Evolutionary conservation across 2,888 invertebrate species (phyloP), one percentile per base, ranked within the genome.

Genomic region (Drosophila macrospina): DNA sequence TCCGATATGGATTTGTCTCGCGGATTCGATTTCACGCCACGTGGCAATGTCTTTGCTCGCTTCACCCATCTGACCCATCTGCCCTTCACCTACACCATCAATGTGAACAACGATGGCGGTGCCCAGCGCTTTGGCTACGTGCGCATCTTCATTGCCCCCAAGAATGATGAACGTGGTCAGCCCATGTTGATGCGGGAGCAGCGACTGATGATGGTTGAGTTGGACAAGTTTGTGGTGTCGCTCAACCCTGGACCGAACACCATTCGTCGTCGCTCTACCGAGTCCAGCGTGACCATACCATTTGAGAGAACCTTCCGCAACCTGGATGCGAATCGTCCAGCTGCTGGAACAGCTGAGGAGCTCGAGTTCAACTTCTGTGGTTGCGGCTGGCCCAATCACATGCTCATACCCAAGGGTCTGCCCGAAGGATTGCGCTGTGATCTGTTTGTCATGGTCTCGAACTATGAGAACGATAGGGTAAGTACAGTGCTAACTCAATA

Each of bases 361-460:
- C 92, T 92, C 0, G 92, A 93, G 69, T 96, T 96, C 92, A 96
- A 96, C 93, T 96, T 96, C 94, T 97, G 97, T 92, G 97, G 97
- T 68, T 97, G 97, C 88, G 97, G 97, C 63, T 97, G 97, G 96
- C 97, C 97, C 0, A 95, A 96, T 61, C 96, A 97, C 91, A 94
- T 97, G 95, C 93, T 97, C 6, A 87, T 96, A 5, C 95, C 97
- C 0, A 95, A 94, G 91, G 97, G 97, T 2, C 94, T 91, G 8
- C 90, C 93, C 0, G 93, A 93, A 63, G 96, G 97, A 0, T 94
- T 94, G 90, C 93, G 93, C 0, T 94, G 95, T 87, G 94, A 95
- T 69, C 92, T 97, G 11, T 96, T 96, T 90, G 95, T 94, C 26
- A 96, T 96, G 96, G 93, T 97, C 28, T 95, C 96, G 68, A 94